Percentiles rank a stretch among this genome's conserved stretches.
These are phyloP conservation scores for Ptychochromis oligacanthus DNA, from an alignment of 2,113 vertebrate species.

Conservation along the genomic window DNA sequence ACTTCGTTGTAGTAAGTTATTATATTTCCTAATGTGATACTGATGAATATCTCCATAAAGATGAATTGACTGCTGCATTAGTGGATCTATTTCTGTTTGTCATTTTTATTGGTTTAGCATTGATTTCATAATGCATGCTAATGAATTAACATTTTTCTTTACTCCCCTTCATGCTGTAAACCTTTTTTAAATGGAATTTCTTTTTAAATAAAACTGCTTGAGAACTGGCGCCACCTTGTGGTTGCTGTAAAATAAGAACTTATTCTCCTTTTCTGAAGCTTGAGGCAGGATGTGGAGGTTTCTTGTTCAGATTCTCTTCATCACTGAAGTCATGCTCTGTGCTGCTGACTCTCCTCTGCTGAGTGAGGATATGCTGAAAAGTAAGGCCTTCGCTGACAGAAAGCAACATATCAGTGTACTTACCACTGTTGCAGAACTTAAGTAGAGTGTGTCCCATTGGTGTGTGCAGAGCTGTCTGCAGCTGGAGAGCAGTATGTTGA, in stretches of 20 bases:
- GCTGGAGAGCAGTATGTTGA: slow-evolving; percentile 76
- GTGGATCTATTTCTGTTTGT: not conserved
- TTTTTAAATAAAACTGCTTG: not conserved
- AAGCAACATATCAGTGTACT: not conserved
- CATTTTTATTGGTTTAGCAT: not conserved
- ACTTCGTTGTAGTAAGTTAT: not conserved
- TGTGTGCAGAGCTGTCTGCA: slow-evolving; percentile 78
- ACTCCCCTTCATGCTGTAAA: not conserved
- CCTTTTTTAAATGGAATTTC: no score
- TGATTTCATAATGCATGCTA: not conserved
- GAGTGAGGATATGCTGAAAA: slow-evolving; percentile 68
- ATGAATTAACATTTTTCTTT: not conserved
- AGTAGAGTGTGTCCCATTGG: not conserved
- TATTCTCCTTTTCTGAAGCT: not conserved
- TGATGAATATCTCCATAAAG: not conserved
- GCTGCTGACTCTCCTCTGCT: slow-evolving; percentile 67
- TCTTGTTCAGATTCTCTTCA: slow-evolving; percentile 61
- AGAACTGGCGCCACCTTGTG: slow-evolving; percentile 50
- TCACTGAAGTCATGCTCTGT: slow-evolving; percentile 66
- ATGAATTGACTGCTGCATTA: not conserved
- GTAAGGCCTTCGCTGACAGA: slow-evolving; percentile 56
- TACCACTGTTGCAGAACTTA: not conserved
- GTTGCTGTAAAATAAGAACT: not conserved
- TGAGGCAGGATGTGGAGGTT: slow-evolving; percentile 76
- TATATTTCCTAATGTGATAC: not conserved